Conservation (phyloP, 30 jellyfish, hydroid and myxozoan genomes). For the Aurelia aurita region DNA sequence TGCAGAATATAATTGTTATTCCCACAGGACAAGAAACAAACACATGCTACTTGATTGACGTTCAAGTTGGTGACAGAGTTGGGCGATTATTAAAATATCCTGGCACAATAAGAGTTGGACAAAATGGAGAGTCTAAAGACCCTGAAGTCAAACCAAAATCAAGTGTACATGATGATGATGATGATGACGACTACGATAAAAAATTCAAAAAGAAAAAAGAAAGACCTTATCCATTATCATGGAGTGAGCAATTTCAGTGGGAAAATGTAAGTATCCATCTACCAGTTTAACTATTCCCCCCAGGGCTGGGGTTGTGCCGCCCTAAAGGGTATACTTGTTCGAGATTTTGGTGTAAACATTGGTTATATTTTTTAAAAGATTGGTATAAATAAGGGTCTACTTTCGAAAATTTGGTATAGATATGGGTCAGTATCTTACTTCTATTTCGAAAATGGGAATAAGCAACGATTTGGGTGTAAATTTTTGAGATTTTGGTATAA, state of each 20-base stretch:
- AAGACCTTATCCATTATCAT: constrained; percentile 57
- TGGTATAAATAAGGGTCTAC: too few species aligned
- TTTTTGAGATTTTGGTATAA: too few species aligned
- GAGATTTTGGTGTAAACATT: too few species aligned
- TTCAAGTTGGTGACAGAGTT: constrained; percentile 51
- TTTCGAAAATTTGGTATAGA: too few species aligned
- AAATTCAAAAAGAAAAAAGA: constrained; percentile 16
- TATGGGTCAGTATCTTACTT: too few species aligned
- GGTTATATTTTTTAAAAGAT: too few species aligned
- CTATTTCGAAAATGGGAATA: too few species aligned
- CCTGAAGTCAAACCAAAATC: background rate
- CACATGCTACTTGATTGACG: constrained; percentile 56
- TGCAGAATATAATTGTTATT: too few species aligned
- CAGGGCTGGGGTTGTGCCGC: too few species aligned
- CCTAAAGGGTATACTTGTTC: too few species aligned
- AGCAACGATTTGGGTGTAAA: too few species aligned
- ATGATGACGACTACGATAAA: background rate
- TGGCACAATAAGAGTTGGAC: constrained; percentile 55
- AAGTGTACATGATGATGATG: background rate
- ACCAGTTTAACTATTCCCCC: too few species aligned
- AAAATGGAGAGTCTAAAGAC: constrained; percentile 17
- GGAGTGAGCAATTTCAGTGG: constrained; percentile 71
- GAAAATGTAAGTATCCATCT: constrained; percentile 33
- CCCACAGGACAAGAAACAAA: background rate
- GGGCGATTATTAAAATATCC: constrained; percentile 60